Percentiles rank a stretch among this genome's conserved stretches.
These are phyloP conservation scores for Pyxicephalus adspersus DNA, from an alignment of 2,113 vertebrate genomes.

Conservation along the genomic window DNA sequence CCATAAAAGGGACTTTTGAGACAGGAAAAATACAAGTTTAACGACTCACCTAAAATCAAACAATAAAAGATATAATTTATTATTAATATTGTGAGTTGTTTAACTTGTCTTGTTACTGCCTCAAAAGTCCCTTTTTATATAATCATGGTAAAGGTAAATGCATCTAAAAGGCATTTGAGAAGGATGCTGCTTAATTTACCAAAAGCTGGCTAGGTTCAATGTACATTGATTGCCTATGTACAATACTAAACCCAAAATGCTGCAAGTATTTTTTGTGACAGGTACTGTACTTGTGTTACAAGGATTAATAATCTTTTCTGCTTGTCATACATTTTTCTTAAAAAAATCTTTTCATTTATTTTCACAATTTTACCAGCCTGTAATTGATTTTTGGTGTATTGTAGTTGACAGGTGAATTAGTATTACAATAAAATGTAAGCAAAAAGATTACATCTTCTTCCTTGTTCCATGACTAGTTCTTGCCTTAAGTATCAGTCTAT, in stretches of 20 bases:
- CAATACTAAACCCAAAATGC: not conserved
- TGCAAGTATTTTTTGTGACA: not conserved
- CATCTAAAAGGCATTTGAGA: no score
- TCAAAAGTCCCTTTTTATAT: no score
- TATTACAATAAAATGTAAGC: not conserved
- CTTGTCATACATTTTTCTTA: not conserved
- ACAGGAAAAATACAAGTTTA: no score
- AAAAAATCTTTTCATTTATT: conserved; percentile 11
- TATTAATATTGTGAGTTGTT: no score
- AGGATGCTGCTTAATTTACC: no score
- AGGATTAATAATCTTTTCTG: not conserved
- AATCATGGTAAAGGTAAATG: no score
- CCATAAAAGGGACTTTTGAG: no score
- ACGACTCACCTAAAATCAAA: no score
- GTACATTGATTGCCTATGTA: no score
- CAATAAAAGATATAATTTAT: no score
- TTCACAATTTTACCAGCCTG: not conserved
- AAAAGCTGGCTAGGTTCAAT: no score
- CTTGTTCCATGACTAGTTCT: conserved; percentile 18
- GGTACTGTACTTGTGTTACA: not conserved
- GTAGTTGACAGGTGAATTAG: conserved; percentile 15
- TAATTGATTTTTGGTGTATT: not conserved
- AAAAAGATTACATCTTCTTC: not conserved
- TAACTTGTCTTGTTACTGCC: no score
- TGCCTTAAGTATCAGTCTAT: conserved; percentile 20